Conservation (phyloP, 37 sponge, comb jelly and placozoan species). For the Petrosia ficiformis region DNA sequence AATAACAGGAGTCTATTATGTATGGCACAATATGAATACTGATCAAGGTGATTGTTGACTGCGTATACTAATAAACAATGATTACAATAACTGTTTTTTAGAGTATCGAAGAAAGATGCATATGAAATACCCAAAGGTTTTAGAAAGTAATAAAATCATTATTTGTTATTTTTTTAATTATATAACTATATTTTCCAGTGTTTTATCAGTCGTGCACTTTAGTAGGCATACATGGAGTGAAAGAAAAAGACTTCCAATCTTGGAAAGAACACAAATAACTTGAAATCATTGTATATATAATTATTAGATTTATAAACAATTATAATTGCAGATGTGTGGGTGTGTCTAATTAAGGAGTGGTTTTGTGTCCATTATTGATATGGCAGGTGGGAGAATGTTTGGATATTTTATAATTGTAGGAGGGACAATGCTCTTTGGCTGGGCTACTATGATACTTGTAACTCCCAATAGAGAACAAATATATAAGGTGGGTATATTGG, state of each 20-base stretch:
- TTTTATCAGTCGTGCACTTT: conserved; percentile 59
- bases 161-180: background rate
- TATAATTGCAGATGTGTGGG: too few relatives aligned
- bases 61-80: background rate
- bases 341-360: too few relatives aligned
- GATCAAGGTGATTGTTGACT: conserved; percentile 51
- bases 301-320: too few relatives aligned
- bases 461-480: conserved; percentile 35
- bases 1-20: conserved; percentile 15
- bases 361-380: too few relatives aligned
- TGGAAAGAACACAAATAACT: conserved; percentile 27
- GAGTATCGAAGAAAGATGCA: conserved; percentile 7
- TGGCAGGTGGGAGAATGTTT: too few relatives aligned
- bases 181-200: conserved; percentile 11
- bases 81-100: conserved; percentile 3
- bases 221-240: conserved; percentile 34
- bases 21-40: conserved; percentile 60
- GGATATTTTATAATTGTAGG: background rate
- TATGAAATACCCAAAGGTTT: background rate
- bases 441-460: conserved; percentile 46
- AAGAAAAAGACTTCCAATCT: conserved; percentile 38
- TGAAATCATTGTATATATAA: background rate
- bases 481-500: conserved; percentile 34
- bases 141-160: background rate
- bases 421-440: conserved; percentile 26